These are phyloP conservation scores for Triplophysa bombifrons DNA, from an alignment of 2,797 vertebrate genomes.

Conservation along the genomic window DNA sequence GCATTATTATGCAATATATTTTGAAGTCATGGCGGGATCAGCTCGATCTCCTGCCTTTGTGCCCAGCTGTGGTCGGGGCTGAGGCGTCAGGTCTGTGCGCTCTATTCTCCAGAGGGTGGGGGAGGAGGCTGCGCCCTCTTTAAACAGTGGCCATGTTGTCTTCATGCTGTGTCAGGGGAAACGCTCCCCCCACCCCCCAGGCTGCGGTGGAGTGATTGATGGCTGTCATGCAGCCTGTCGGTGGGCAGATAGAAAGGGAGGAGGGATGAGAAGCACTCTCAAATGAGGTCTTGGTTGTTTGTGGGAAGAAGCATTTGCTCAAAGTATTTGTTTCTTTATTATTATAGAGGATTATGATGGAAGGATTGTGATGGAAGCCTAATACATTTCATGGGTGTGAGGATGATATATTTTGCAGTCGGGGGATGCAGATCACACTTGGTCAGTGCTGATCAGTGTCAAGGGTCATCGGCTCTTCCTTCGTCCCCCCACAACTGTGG, in stretches of 20 bases:
- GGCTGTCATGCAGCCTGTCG: constrained; percentile 76
- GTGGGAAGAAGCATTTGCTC: background rate
- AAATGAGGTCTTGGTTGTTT: background rate
- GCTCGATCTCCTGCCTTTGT: constrained; percentile 41
- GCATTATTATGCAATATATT: background rate
- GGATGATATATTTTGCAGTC: background rate
- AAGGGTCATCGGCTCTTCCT: background rate
- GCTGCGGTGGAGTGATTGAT: constrained; percentile 80
- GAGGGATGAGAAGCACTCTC: constrained; percentile 68
- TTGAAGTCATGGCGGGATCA: background rate
- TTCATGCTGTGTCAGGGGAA: constrained; percentile 69
- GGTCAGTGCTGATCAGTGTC: constrained; percentile 7
- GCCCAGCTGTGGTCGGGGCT: constrained; percentile 45
- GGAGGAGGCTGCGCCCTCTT: constrained; percentile 74
- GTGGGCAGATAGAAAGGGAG: constrained; percentile 69
- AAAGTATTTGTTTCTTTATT: background rate
- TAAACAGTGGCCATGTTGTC: constrained; percentile 68
- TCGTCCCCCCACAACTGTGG: constrained; percentile 68
- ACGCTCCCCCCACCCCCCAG: constrained; percentile 40
- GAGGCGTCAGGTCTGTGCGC: constrained; percentile 65
- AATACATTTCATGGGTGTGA: background rate
- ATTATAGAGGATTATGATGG: background rate
- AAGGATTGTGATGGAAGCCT: background rate
- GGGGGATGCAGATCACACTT: constrained; percentile 1
- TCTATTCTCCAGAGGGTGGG: constrained; percentile 75